Base-by-base conservation (phyloP, 2,888 invertebrate genomes). In the Rhingia rostrata region DNA sequence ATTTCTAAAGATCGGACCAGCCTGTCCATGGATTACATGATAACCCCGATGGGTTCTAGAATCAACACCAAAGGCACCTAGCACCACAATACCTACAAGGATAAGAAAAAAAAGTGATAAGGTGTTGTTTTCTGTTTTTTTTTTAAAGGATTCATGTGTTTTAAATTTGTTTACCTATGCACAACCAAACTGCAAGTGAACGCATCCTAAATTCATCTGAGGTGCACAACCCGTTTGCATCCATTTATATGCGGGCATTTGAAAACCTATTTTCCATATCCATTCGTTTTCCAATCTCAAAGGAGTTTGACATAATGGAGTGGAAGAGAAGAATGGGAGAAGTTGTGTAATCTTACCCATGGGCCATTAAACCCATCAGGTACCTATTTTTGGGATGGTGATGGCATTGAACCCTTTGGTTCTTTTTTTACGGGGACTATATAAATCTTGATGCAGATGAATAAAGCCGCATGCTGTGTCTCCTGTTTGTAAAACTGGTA, bases 161-260 rank as follows among this genome's bases (percentile, higher is more conserved):
- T 51, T 60, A 22, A 22, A 35, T 63, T 49, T 35, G 3, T 67
- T 79, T 83, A 83, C 83, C 83, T 58, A 74, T 51, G 67, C 63
- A 83, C 73, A 83, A 39, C 67, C 83, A 79, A 72, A 73, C 79
- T 69, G 79, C 63, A 63, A 79, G 49, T 53, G 83, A 79, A 64
- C 63, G 73, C 83, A 83, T 83, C 54, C 73, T 83, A 58, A 83
- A 79, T 73, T 53, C 43, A 67, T 83, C 67, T 83, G 83, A 73
- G 22, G 22, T 12, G 9, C 9, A 9, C 41, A 63, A 49, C 51
- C 41, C 32, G 49, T 53, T 63, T 30, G 33, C 83, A 10, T 51
- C 56, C 67, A 83, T 83, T 83, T 83, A 83, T 83, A 79, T 35
- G 22, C 22, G 72, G 37, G 49, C 35, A 66, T 66, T 47, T 45